These are phyloP conservation scores for Coregonus sp. DNA, from an alignment of 2,797 vertebrate genomes.

Conservation along the genomic window DNA sequence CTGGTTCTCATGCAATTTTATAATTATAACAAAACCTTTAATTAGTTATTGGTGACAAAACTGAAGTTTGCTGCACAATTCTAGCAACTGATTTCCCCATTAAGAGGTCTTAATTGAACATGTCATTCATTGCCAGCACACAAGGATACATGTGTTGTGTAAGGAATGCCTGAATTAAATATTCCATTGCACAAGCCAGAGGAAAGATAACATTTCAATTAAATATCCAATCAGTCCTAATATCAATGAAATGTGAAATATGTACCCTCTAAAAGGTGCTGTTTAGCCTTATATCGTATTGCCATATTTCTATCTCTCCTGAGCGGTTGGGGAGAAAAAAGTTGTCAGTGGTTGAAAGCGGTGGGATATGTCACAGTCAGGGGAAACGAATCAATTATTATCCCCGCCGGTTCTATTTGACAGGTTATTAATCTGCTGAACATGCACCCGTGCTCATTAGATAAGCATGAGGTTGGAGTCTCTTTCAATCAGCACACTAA, in stretches of 20 bases:
- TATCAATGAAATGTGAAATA: conserved; percentile 48
- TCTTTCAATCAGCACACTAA: conserved; percentile 45
- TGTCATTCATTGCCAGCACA: conserved; percentile 41
- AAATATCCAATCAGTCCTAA: conserved; percentile 34
- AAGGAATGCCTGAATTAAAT: conserved; percentile 24
- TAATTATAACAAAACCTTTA: background rate
- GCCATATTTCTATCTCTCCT: conserved; percentile 3
- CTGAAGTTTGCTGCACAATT: background rate
- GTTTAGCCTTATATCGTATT: conserved; percentile 27
- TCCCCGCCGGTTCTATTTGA: conserved; percentile 38
- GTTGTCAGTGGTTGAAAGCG: conserved; percentile 6
- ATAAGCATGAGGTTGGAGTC: conserved; percentile 50
- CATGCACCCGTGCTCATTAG: conserved; percentile 55
- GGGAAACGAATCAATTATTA: conserved; percentile 57
- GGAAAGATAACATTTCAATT: conserved; percentile 37
- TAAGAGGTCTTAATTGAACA: background rate
- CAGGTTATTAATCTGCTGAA: conserved; percentile 63
- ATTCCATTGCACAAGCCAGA: conserved; percentile 27
- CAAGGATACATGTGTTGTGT: conserved; percentile 21
- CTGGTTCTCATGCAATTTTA: background rate
- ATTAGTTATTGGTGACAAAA: background rate
- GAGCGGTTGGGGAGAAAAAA: background rate
- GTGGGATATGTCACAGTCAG: conserved; percentile 26
- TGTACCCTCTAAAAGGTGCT: conserved; percentile 25
- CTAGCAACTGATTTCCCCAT: background rate